phyloP scores from a whole-genome alignment of 2,888 invertebrate genomes.

The Acanthococcus lagerstroemiae region DNA sequence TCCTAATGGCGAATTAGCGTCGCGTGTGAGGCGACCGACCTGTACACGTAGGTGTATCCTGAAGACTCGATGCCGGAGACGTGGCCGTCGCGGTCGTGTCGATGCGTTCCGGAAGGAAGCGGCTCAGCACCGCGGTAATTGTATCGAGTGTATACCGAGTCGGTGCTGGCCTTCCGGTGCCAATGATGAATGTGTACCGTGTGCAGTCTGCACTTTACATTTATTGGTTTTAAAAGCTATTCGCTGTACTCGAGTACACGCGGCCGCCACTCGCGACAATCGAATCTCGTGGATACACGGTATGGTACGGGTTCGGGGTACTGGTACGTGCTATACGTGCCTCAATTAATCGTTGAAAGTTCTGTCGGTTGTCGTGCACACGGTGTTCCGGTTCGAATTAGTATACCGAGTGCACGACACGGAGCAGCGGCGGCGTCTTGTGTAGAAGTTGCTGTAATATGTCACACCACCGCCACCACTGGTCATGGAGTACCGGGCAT shows the following conservation, averaged over 20 bases:
- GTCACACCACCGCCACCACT: constrained; percentile 32
- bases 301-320: not conserved
- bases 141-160: not conserved
- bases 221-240: too few species aligned
- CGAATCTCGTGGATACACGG: too few species aligned
- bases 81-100: not conserved
- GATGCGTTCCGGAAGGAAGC: constrained; percentile 1
- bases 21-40: constrained; percentile 9
- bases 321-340: not conserved
- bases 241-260: too few species aligned
- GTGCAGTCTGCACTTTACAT: too few species aligned
- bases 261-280: too few species aligned
- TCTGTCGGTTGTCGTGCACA: not conserved
- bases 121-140: not conserved
- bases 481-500: too few species aligned
- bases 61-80: not conserved
- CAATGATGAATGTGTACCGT: too few species aligned
- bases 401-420: not conserved
- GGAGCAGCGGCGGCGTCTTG: not conserved
- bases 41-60: not conserved
- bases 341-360: constrained; percentile 16
- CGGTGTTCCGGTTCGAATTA: constrained; percentile 13
- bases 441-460: constrained; percentile 4
- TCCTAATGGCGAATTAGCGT: constrained; percentile 10
- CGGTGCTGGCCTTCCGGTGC: too few species aligned